Percentiles rank a stretch among this genome's conserved stretches.
phyloP scores from a whole-genome alignment of 2,797 vertebrate genomes.

The Tachyglossus aculeatus region DNA sequence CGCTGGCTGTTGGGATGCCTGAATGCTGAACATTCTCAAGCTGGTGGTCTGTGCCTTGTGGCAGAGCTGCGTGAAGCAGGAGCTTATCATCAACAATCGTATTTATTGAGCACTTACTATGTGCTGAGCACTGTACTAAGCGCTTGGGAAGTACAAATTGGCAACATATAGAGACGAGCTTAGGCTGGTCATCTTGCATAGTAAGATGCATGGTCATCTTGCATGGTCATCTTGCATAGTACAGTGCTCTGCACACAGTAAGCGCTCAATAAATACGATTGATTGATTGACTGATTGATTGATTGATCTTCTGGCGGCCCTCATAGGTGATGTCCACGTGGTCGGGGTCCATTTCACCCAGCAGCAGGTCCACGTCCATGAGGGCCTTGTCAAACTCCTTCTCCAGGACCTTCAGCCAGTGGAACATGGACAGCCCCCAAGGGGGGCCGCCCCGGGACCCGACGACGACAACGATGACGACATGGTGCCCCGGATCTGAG shows the following conservation, averaged over 20 bases:
- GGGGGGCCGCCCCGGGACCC: slow-evolving; percentile 65
- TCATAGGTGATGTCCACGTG: slow-evolving; percentile 98
- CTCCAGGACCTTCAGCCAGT: slow-evolving; percentile 95
- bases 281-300: too few relatives aligned
- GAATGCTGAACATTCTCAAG: too few relatives aligned
- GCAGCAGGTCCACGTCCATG: slow-evolving; percentile 95
- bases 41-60: slow-evolving; percentile 97
- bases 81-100: too few relatives aligned
- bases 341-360: slow-evolving; percentile 96
- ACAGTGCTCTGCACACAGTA: too few relatives aligned
- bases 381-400: slow-evolving; percentile 99
- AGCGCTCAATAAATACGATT: too few relatives aligned
- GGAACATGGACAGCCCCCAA: slow-evolving; percentile 92
- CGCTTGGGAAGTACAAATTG: too few relatives aligned
- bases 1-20: too few relatives aligned
- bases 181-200: slow-evolving; percentile 95
- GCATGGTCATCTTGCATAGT: too few relatives aligned
- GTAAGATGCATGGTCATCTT: too few relatives aligned
- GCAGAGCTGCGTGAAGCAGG: slow-evolving; percentile 96
- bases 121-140: too few relatives aligned
- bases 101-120: too few relatives aligned
- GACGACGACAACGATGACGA: slow-evolving; percentile 79
- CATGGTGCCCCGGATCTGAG: slow-evolving; percentile 59
- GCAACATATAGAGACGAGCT: too few relatives aligned
- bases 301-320: slow-evolving; percentile 98